phyloP scores from a whole-genome alignment of 2,888 invertebrate genomes.

The Mesoligia furuncula region DNA sequence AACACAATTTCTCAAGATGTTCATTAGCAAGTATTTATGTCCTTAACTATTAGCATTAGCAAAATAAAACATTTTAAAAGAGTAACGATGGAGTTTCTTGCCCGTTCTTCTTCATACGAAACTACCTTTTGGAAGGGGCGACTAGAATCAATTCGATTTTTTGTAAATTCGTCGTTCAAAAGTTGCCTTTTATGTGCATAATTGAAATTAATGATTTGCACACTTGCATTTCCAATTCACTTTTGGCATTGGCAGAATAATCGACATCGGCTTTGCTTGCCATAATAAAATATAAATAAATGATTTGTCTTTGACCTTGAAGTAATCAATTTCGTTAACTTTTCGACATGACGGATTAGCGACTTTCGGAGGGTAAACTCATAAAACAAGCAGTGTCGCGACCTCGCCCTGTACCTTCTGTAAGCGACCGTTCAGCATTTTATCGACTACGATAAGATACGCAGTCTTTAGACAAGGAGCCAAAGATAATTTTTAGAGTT shows the following conservation, averaged over 20 bases:
- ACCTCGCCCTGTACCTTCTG: constrained; percentile 74
- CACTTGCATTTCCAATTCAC: no score
- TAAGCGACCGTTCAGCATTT: constrained; percentile 68
- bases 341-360: background rate
- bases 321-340: background rate
- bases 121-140: background rate
- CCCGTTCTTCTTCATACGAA: background rate
- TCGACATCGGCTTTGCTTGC: no score
- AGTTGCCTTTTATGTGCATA: background rate
- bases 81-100: background rate
- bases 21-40: background rate
- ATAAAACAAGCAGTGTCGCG: constrained; percentile 68
- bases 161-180: background rate
- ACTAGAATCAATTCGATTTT: background rate
- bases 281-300: no score
- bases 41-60: no score
- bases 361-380: constrained; percentile 46
- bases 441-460: constrained; percentile 80
- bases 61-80: background rate
- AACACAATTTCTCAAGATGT: constrained; percentile 1
- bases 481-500: constrained; percentile 76
- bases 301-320: no score
- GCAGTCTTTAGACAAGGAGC: constrained; percentile 79
- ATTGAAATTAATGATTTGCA: background rate
- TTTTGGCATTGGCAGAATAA: no score